Evolutionary conservation across 2,888 invertebrate genomes (phyloP), one percentile per base, ranked within the genome.

Genomic region (Heteromyza rotundicornis): DNA sequence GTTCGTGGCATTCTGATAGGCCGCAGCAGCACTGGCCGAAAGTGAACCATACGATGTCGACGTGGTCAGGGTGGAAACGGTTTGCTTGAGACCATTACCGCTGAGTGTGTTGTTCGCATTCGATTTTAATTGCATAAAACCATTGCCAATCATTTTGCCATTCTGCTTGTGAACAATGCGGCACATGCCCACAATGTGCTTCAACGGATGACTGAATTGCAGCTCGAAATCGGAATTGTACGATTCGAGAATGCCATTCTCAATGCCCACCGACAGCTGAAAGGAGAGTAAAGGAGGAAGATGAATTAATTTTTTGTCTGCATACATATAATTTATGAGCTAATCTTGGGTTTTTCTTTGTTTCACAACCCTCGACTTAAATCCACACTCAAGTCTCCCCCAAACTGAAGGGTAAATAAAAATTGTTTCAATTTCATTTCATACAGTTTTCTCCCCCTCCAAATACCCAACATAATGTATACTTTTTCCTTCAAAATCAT

Each of bases 221-320:
- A 90, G 86, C 74, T 90, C 90, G 66, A 90, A 90, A 78, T 90
- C 89, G 3, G 86, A 86, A 74, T 90, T 89, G 77, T 89, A 90
- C 0, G 89, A 89, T 71, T 89, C 89, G 24, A 90, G 75, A 36
- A 86, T 85, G 1, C 91, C 90, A 70, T 90, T 88, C 81, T 91
- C 90, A 14, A 92, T 85, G 1, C 90, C 88, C 63, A 92, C 84
- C 68, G 90, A 90, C 40, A 92, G 84, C 92, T 92, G 85, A 86
- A 86, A 62, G 12, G 60, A 57, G 24, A 27, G 27, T 27, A 27
- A 27, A 27, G 10, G 10, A 27, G 27, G 27, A 27, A 27, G 10
- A 10, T 27, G 10, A 27, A 5, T 27, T 27, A 10, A 27, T 7
- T 27, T 27, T 27, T 27, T 27, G 27, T 7, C n/a, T n/a, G n/a